Conservation (phyloP, 1,140 invertebrate species). For the Forficula auricularia region DNA sequence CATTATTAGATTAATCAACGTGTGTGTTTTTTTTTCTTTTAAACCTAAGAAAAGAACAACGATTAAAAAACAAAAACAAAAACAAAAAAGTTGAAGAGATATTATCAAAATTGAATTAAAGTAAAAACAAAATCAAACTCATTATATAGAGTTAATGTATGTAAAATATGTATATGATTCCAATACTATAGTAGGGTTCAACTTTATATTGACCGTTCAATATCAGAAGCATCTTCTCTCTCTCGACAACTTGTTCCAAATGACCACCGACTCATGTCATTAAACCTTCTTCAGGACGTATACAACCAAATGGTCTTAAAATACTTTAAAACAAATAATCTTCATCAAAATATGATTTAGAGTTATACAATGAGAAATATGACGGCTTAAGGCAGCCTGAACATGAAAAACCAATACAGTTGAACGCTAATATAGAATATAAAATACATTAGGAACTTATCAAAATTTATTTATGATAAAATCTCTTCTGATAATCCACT, state of each 20-base stretch:
- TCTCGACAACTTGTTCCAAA: too few relatives aligned
- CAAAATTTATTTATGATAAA: slow-evolving; percentile 8
- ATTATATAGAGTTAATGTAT: too few relatives aligned
- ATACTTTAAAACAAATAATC: not conserved
- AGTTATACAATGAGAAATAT: not conserved
- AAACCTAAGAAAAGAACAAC: slow-evolving; percentile 1
- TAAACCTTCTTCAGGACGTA: slow-evolving; percentile 9
- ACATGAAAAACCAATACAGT: not conserved
- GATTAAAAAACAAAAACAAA: slow-evolving; percentile 2
- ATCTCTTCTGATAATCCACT: slow-evolving; percentile 9
- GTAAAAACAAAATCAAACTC: too few relatives aligned
- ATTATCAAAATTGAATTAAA: too few relatives aligned
- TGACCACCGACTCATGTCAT: too few relatives aligned
- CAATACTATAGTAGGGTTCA: too few relatives aligned
- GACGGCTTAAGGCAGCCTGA: not conserved
- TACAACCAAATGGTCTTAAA: slow-evolving; percentile 1
- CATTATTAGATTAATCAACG: slow-evolving; percentile 6
- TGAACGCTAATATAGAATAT: not conserved
- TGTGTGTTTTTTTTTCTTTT: slow-evolving; percentile 6
- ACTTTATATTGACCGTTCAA: too few relatives aligned
- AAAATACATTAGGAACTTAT: not conserved
- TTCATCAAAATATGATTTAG: slow-evolving; percentile 1
- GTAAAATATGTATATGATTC: too few relatives aligned
- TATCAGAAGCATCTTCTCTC: too few relatives aligned
- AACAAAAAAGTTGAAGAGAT: too few relatives aligned